These are phyloP conservation scores for Scaptodrosophila lebanonensis DNA, from an alignment of 1,140 invertebrate genomes.

Conservation along the genomic window DNA sequence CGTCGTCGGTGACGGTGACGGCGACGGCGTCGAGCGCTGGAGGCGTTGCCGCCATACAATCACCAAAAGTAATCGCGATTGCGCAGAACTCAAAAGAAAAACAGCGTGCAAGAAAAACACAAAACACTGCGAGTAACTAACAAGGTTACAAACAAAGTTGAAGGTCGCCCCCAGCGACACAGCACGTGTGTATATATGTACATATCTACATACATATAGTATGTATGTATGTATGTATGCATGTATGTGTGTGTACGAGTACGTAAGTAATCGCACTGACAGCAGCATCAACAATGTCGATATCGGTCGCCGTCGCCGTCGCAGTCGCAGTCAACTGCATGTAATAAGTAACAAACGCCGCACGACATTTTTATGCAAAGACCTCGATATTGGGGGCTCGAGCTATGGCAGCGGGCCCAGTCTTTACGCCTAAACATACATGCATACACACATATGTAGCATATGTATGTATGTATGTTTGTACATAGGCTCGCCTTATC, in stretches of 20 bases:
- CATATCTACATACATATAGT: constrained; percentile 3
- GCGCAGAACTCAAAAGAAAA: constrained; percentile 54
- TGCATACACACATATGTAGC: too few species aligned
- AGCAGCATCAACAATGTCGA: constrained; percentile 53
- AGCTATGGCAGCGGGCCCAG: neutral
- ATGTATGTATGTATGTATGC: neutral
- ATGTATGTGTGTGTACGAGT: constrained; percentile 13
- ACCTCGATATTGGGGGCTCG: too few species aligned
- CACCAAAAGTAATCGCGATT: constrained; percentile 70
- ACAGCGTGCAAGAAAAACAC: constrained; percentile 13
- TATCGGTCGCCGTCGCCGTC: constrained; percentile 42
- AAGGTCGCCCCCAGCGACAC: constrained; percentile 36
- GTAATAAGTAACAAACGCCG: constrained; percentile 73
- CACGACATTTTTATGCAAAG: constrained; percentile 70
- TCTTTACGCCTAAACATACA: neutral
- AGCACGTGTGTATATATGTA: constrained; percentile 9
- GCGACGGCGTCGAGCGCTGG: constrained; percentile 7
- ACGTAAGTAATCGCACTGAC: constrained; percentile 44
- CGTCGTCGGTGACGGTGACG: constrained; percentile 52
- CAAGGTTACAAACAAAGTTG: constrained; percentile 51
- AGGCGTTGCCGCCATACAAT: constrained; percentile 64
- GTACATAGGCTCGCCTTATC: too few species aligned
- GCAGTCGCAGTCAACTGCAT: constrained; percentile 37
- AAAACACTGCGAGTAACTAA: constrained; percentile 33
- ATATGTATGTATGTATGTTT: too few species aligned